Evolutionary conservation across 2,113 vertebrate species (phyloP).

Genomic region (Synodontis membranacea): DNA sequence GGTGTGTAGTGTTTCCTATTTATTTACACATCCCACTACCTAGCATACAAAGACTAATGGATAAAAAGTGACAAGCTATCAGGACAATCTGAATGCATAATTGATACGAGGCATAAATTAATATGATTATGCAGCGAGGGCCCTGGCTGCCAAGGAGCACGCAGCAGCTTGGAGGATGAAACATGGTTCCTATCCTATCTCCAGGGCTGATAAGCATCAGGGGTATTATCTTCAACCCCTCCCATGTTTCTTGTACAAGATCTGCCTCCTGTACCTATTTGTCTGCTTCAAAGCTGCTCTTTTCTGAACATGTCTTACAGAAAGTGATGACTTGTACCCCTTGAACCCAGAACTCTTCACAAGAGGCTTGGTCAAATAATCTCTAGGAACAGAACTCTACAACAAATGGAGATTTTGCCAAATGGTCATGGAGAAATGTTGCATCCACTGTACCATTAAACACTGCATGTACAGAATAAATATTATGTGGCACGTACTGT

Average conservation of each 20-base stretch:
- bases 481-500: not conserved
- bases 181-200: constrained; percentile 77
- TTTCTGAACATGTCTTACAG: not conserved
- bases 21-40: constrained; percentile 54
- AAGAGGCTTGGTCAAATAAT: not conserved
- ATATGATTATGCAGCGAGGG: constrained; percentile 85
- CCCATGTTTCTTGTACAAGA: constrained; percentile 35
- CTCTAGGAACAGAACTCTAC: not conserved
- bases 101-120: constrained; percentile 91
- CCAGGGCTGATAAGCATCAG: constrained; percentile 81
- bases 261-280: constrained; percentile 18
- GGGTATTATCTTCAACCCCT: constrained; percentile 20
- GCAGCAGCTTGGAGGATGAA: constrained; percentile 80
- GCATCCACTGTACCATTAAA: not conserved
- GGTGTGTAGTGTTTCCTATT: constrained; percentile 70
- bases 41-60: constrained; percentile 76
- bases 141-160: constrained; percentile 79
- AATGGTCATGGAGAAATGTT: not conserved
- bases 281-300: not conserved
- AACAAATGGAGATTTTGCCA: not conserved
- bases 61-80: constrained; percentile 92
- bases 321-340: not conserved
- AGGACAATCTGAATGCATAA: constrained; percentile 89
- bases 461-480: not conserved
- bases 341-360: not conserved